phyloP scores from a whole-genome alignment of 2,888 invertebrate genomes.

The Lithophane leautieri region DNA sequence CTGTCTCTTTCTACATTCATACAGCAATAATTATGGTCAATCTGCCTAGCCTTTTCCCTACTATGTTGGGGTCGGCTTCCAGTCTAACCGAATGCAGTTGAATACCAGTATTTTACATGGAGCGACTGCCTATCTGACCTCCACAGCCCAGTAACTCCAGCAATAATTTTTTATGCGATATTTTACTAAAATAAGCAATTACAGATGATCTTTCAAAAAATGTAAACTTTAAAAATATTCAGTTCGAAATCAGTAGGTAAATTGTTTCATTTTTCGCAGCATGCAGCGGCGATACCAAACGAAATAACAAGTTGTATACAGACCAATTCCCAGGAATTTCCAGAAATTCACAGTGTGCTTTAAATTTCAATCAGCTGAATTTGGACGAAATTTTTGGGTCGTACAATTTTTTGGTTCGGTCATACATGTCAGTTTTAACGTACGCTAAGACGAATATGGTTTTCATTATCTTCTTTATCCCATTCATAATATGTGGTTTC shows the following conservation, averaged over 20 bases:
- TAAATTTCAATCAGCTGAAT: constrained; percentile 38
- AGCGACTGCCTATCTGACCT: too few species aligned
- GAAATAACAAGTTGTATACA: constrained; percentile 28
- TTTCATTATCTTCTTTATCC: background rate
- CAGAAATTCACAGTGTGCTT: constrained; percentile 32
- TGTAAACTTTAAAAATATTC: constrained; percentile 7
- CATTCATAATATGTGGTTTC: background rate
- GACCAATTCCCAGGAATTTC: constrained; percentile 21
- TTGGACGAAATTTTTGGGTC: constrained; percentile 26
- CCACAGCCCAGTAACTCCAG: too few species aligned
- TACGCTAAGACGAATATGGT: constrained; percentile 11
- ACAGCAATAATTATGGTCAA: background rate
- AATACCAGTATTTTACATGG: too few species aligned
- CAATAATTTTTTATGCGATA: background rate
- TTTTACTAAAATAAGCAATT: background rate
- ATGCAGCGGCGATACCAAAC: constrained; percentile 18
- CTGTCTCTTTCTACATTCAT: background rate
- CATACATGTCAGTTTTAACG: constrained; percentile 40
- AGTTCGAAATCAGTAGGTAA: background rate
- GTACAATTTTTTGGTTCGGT: constrained; percentile 13
- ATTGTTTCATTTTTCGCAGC: background rate
- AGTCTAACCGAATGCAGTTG: too few species aligned
- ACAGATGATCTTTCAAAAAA: constrained; percentile 7
- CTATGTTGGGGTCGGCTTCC: too few species aligned
- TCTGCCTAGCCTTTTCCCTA: too few species aligned